phyloP scores from a whole-genome alignment of 2,888 invertebrate genomes.

The Mantis religiosa region DNA sequence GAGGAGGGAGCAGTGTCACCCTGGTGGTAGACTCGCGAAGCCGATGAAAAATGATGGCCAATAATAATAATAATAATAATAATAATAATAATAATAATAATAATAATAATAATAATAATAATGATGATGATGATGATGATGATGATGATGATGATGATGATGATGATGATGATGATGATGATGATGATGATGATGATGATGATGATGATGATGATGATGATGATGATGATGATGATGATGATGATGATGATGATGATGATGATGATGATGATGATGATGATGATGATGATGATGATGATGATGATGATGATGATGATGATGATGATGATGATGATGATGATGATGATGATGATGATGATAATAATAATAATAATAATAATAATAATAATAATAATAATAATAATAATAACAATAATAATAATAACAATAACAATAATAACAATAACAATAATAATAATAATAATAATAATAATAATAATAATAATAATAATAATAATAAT shows the following conservation, averaged over 20 bases:
- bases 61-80: background rate
- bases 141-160: background rate
- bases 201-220: background rate
- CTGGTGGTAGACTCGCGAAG: too few relatives aligned
- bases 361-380: background rate
- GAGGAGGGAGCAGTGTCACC: too few relatives aligned
- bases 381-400: background rate
- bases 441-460: background rate
- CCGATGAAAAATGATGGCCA: too few relatives aligned
- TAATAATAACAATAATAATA: background rate
- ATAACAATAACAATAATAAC: background rate
- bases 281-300: background rate
- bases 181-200: background rate
- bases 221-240: background rate
- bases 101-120: background rate
- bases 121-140: background rate
- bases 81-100: background rate
- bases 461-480: too few relatives aligned
- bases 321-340: background rate
- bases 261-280: background rate
- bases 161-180: background rate
- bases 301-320: background rate
- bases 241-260: background rate
- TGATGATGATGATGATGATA: background rate
- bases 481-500: too few relatives aligned